phyloP scores from a whole-genome alignment of 2,113 vertebrate genomes.

The Zosterops japonicus region DNA sequence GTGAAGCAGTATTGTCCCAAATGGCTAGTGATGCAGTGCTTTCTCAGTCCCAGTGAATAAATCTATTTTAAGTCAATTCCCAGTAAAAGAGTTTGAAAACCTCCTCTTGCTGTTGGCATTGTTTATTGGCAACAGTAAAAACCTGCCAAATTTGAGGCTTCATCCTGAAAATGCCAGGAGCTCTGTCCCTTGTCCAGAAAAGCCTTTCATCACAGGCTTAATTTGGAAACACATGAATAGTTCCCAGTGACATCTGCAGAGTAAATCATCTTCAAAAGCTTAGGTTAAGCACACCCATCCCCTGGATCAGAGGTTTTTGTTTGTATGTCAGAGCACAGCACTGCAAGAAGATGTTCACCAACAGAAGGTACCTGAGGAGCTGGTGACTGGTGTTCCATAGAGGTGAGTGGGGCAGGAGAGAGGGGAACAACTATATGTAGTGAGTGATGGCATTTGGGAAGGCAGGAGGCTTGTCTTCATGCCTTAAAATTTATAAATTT shows the following conservation, averaged over 20 bases:
- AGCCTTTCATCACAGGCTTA: background rate
- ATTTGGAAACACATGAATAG: background rate
- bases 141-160: background rate
- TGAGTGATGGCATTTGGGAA: rapidly evolving
- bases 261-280: background rate
- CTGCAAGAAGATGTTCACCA: background rate
- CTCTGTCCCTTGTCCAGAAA: background rate
- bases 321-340: background rate
- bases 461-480: background rate
- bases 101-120: background rate
- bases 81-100: background rate
- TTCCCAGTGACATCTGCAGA: background rate
- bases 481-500: background rate
- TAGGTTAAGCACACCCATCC: background rate
- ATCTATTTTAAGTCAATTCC: background rate
- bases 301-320: background rate
- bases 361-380: rapidly evolving
- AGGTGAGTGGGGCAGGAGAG: rapidly evolving
- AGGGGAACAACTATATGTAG: rapidly evolving
- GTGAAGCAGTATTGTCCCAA: background rate
- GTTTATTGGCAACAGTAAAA: background rate
- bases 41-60: background rate
- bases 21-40: background rate
- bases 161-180: background rate
- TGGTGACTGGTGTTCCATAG: background rate